Conservation (phyloP, 2,888 invertebrate genomes). For the Lasioglossum oenotherae region DNA sequence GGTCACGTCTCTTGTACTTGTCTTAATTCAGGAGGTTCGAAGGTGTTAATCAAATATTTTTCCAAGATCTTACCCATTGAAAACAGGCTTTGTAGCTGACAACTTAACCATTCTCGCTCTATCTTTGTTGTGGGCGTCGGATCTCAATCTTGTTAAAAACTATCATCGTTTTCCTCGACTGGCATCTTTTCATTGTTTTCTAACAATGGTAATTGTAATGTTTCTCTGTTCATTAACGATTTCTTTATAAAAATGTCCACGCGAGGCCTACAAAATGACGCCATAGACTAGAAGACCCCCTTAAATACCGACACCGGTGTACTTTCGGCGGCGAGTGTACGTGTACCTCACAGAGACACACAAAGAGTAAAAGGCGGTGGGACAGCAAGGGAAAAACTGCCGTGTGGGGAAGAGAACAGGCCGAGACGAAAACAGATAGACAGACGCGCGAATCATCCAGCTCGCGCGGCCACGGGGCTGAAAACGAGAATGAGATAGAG, state of each 20-base stretch:
- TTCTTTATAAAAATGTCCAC: background rate
- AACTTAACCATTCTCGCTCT: background rate
- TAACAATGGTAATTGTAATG: background rate
- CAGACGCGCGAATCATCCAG: slow-evolving; percentile 45
- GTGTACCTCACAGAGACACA: slow-evolving; percentile 36
- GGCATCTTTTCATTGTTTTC: background rate
- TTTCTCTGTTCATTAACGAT: background rate
- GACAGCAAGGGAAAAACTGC: slow-evolving; percentile 37
- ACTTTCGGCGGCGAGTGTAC: background rate
- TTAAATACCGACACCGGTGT: too few relatives aligned
- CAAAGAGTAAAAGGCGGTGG: slow-evolving; percentile 48
- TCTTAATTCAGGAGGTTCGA: background rate
- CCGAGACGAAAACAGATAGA: slow-evolving; percentile 49
- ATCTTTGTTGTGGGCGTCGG: background rate
- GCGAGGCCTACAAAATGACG: background rate
- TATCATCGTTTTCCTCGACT: background rate
- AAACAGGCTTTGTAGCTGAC: background rate
- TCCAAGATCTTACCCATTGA: background rate
- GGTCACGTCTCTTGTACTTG: background rate
- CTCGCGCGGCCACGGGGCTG: background rate
- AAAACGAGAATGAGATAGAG: background rate
- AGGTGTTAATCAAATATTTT: background rate
- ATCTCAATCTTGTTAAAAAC: background rate
- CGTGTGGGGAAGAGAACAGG: slow-evolving; percentile 25
- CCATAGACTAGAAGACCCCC: background rate